These are phyloP conservation scores for Junco hyemalis DNA, from an alignment of 2,113 vertebrate genomes.

Conservation along the genomic window DNA sequence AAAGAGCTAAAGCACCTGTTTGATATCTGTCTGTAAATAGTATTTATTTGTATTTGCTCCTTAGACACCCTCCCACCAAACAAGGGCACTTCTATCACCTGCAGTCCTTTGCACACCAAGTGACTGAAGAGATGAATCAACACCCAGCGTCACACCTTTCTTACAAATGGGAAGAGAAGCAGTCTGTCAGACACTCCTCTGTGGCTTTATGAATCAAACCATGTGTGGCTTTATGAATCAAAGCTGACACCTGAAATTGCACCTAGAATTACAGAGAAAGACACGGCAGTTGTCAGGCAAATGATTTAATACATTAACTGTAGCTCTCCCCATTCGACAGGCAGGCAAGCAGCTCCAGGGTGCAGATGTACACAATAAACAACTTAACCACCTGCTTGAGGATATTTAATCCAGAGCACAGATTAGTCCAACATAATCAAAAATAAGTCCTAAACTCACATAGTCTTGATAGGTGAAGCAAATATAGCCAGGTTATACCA, in stretches of 20 bases:
- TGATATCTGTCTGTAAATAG: not conserved
- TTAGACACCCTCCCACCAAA: not conserved
- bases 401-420: not conserved
- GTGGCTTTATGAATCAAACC: slow-evolving; percentile 13
- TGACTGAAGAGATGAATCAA: not conserved
- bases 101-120: not conserved
- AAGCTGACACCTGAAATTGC: not conserved
- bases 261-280: not conserved
- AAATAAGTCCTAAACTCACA: not conserved
- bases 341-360: not conserved
- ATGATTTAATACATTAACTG: not conserved
- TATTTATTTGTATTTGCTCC: not conserved
- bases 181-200: not conserved
- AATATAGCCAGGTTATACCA: not conserved
- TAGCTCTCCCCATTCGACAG: not conserved
- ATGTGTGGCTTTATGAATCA: not conserved
- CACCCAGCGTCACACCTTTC: not conserved
- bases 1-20: not conserved
- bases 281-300: not conserved
- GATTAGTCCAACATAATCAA: not conserved
- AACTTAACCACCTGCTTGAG: not conserved
- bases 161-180: not conserved
- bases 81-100: not conserved
- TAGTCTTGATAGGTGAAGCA: not conserved
- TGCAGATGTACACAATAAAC: not conserved